phyloP scores from a whole-genome alignment of 2,888 invertebrate genomes.

The Drosophila mulleri region DNA sequence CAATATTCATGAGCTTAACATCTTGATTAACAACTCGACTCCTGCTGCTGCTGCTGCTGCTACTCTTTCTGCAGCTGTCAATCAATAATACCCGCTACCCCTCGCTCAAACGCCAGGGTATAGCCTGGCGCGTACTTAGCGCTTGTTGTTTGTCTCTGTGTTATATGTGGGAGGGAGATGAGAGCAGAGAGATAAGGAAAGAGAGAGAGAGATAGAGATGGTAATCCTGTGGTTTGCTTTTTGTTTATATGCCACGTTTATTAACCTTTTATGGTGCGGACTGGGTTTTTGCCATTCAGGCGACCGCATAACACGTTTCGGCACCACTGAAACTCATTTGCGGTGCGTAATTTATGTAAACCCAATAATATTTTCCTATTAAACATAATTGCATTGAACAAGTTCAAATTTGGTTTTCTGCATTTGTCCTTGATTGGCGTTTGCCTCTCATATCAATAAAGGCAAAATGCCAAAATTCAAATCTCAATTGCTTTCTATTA shows the following conservation, averaged over 20 bases:
- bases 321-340: constrained; percentile 48
- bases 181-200: background rate
- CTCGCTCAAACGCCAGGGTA: background rate
- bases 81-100: background rate
- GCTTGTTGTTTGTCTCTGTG: constrained; percentile 14
- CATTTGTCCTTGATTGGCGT: constrained; percentile 40
- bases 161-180: background rate
- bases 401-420: constrained; percentile 21
- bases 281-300: constrained; percentile 25
- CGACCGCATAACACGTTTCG: constrained; percentile 59
- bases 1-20: background rate
- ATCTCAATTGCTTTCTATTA: constrained; percentile 33
- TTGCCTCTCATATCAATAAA: constrained; percentile 39
- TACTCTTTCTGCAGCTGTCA: background rate
- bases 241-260: constrained; percentile 35
- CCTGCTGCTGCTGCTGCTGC: background rate
- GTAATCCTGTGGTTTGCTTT: constrained; percentile 35
- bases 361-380: constrained; percentile 72
- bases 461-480: constrained; percentile 30
- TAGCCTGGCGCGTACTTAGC: constrained; percentile 3
- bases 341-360: constrained; percentile 67
- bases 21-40: background rate
- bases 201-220: background rate
- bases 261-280: constrained; percentile 7
- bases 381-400: constrained; percentile 71